Evolutionary conservation across 37 sponge, comb jelly and placozoan genomes (phyloP).

Genomic region (Oopsacas minuta): DNA sequence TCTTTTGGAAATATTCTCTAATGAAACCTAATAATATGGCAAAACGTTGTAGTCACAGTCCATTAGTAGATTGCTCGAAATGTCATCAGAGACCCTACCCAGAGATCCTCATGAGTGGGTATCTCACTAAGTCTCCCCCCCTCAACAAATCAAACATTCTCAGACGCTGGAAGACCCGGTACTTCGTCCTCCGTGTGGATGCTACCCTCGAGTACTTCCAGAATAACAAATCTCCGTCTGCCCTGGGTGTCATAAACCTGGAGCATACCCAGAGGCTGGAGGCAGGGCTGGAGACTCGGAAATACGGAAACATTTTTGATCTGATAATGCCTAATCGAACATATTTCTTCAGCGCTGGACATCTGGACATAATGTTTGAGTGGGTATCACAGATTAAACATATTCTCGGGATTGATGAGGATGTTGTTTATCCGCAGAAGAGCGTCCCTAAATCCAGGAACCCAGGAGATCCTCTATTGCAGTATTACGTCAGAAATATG

Average conservation of each 20-base stretch:
- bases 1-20: background rate
- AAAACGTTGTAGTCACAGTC: background rate
- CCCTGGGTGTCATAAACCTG: constrained; percentile 1
- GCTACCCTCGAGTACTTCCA: background rate
- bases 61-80: background rate
- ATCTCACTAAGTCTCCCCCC: background rate
- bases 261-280: background rate
- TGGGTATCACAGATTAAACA: background rate
- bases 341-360: constrained; percentile 10
- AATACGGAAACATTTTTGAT: background rate
- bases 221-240: background rate
- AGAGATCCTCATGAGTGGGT: constrained; percentile 5
- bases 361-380: background rate
- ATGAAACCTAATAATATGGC: constrained; percentile 6
- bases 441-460: background rate
- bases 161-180: background rate
- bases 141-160: background rate
- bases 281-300: background rate
- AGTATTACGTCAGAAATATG: background rate
- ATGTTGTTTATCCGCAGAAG: constrained; percentile 3
- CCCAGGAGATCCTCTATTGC: background rate
- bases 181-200: background rate
- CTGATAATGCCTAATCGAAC: background rate
- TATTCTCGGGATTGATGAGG: background rate
- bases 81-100: background rate